A percentile compares a stretch with the other conserved stretches of the same genome.
phyloP scores from a whole-genome alignment of 2,888 invertebrate species.

The Synergus laeviventris region DNA sequence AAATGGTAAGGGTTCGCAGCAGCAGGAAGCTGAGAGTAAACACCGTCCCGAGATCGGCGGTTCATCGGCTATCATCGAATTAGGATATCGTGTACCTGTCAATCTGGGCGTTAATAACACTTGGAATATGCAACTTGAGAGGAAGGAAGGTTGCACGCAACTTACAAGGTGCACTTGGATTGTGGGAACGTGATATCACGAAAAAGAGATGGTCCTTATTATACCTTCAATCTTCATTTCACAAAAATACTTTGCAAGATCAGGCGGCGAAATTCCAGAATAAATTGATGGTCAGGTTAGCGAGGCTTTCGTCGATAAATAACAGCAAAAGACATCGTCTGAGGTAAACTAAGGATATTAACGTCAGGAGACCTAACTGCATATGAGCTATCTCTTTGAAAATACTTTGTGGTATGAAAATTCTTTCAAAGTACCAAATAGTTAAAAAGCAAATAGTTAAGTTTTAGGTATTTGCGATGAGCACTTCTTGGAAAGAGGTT shows the following conservation, averaged over 20 bases:
- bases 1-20: slow-evolving; percentile 21
- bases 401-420: not conserved
- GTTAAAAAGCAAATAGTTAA: not conserved
- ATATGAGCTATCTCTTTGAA: not conserved
- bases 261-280: not conserved
- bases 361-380: not conserved
- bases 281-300: not conserved
- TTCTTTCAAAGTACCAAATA: not conserved
- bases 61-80: slow-evolving; percentile 57
- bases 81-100: slow-evolving; percentile 57
- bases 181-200: slow-evolving; percentile 38
- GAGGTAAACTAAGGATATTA: slow-evolving; percentile 14
- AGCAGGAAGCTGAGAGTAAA: slow-evolving; percentile 19
- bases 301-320: not conserved
- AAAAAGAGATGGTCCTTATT: slow-evolving; percentile 37
- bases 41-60: slow-evolving; percentile 29
- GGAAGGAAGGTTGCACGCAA: slow-evolving; percentile 29
- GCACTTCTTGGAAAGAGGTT: not conserved
- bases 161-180: slow-evolving; percentile 1
- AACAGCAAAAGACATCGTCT: not conserved
- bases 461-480: slow-evolving; percentile 10
- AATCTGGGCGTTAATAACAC: slow-evolving; percentile 58
- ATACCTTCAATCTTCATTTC: slow-evolving; percentile 4
- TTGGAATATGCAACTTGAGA: not conserved
- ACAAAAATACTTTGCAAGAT: not conserved